Percentiles rank a stretch among this genome's conserved stretches.
Conservation (phyloP, 2,888 invertebrate genomes). For the Seladonia tumulorum region DNA sequence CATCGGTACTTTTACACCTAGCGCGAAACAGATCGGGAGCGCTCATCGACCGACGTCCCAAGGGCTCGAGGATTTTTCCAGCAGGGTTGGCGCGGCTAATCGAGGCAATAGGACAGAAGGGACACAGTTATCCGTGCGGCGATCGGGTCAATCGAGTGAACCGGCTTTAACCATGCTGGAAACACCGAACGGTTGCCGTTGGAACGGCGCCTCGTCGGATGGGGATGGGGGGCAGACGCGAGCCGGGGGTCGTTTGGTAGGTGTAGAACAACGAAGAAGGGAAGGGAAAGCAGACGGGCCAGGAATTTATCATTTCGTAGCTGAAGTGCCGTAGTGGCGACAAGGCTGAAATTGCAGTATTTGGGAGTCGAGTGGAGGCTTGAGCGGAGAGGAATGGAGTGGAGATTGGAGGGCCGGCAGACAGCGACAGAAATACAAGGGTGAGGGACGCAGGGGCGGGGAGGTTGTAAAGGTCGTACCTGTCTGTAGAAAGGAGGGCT, state of each 20-base stretch:
- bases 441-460: conserved; percentile 32
- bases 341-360: conserved; percentile 82
- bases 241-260: not conserved
- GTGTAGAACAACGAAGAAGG: conserved; percentile 29
- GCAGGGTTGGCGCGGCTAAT: conserved; percentile 32
- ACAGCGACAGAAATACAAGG: conserved; percentile 61
- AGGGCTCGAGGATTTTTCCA: conserved; percentile 13
- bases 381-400: conserved; percentile 68
- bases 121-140: conserved; percentile 52
- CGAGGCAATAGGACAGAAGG: conserved; percentile 53
- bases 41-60: not conserved
- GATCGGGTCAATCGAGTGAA: conserved; percentile 65
- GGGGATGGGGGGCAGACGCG: not conserved
- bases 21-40: conserved; percentile 1
- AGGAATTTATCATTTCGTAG: conserved; percentile 81
- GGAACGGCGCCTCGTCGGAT: conserved; percentile 27
- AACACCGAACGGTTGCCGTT: conserved; percentile 61
- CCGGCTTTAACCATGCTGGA: conserved; percentile 54
- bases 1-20: not conserved
- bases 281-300: conserved; percentile 62
- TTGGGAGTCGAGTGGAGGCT: conserved; percentile 78
- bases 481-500: conserved; percentile 44
- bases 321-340: conserved; percentile 76
- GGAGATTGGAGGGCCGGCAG: conserved; percentile 64
- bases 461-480: conserved; percentile 51